Evolutionary conservation across 2,113 vertebrate species (phyloP).

Genomic region (Pygoscelis antarcticus): DNA sequence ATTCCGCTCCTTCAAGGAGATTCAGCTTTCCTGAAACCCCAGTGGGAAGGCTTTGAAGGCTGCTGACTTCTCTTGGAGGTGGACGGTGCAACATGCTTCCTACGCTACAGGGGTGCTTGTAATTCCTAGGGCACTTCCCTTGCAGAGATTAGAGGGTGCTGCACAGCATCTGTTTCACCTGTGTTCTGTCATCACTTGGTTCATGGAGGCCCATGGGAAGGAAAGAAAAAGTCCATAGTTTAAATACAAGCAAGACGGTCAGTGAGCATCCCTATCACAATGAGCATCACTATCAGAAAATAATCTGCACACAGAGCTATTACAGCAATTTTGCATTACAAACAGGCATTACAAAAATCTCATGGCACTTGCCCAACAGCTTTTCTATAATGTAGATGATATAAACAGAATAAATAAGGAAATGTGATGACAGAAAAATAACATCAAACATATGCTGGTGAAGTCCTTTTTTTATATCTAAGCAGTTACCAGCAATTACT

Average conservation of each 20-base stretch:
- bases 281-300: slow-evolving; percentile 16
- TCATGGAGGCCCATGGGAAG: background rate
- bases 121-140: background rate
- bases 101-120: background rate
- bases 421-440: background rate
- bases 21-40: background rate
- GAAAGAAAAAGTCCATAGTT: background rate
- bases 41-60: background rate
- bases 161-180: background rate
- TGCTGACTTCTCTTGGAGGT: background rate
- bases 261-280: background rate
- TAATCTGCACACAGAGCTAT: background rate
- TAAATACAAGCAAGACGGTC: background rate
- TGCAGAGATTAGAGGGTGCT: background rate
- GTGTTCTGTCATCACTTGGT: background rate
- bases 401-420: slow-evolving; percentile 1
- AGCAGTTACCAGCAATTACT: background rate
- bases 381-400: background rate
- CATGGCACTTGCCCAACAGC: background rate
- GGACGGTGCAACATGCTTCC: background rate
- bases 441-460: background rate
- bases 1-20: background rate
- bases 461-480: background rate
- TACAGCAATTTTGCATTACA: background rate
- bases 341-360: background rate